These are phyloP conservation scores for Hydrophis major DNA, from an alignment of 2,797 vertebrate species.

Conservation along the genomic window DNA sequence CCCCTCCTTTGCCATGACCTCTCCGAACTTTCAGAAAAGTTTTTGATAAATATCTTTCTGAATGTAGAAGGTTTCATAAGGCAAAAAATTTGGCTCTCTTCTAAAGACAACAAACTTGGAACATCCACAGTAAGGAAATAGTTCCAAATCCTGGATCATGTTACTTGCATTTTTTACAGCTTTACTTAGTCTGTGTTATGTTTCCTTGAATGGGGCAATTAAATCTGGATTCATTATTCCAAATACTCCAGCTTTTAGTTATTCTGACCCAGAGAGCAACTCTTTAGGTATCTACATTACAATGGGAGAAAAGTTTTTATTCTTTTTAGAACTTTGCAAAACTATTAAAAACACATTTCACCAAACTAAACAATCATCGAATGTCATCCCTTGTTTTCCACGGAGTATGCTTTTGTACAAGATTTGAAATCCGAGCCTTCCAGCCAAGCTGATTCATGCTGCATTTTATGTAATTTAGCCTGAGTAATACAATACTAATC, in stretches of 20 bases:
- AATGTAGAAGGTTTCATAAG: background rate
- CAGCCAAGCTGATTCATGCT: conserved; percentile 58
- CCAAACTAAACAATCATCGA: background rate
- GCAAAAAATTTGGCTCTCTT: background rate
- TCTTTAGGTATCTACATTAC: background rate
- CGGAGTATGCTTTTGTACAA: conserved; percentile 36
- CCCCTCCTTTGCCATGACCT: background rate
- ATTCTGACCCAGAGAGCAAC: background rate
- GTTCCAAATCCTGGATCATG: background rate
- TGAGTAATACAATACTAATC: conserved; percentile 70
- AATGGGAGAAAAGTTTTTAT: too few relatives aligned
- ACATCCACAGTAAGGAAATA: background rate
- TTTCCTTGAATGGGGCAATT: background rate
- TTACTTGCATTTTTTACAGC: background rate
- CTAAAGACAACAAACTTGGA: background rate
- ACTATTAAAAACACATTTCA: background rate
- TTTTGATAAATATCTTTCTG: background rate
- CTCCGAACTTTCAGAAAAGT: background rate
- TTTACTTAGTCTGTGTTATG: background rate
- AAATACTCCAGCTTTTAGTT: background rate
- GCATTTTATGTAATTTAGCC: conserved; percentile 60
- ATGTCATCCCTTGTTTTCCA: conserved; percentile 36
- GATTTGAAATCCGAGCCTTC: conserved; percentile 37
- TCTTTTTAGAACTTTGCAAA: background rate
- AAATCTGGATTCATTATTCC: background rate